Evolutionary conservation across 37 sponge, comb jelly and placozoan genomes (phyloP).

Genomic region (Aphrocallistes beatrix): DNA sequence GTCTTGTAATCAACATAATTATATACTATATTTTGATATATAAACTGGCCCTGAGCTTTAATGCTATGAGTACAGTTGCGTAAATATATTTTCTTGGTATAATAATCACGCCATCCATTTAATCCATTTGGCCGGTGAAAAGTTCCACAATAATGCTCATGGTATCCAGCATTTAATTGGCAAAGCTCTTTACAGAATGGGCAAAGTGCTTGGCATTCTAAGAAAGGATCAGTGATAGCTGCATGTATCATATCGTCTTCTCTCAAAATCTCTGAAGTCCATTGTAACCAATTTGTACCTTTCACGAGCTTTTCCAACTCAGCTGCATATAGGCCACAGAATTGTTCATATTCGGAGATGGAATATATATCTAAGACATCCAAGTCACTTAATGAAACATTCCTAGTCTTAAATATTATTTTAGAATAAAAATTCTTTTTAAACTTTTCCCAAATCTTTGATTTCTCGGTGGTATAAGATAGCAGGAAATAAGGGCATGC

Average conservation of each 20-base stretch:
- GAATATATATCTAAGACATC: background rate
- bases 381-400: conserved; percentile 11
- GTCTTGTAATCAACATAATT: conserved; percentile 1
- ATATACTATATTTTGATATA: background rate
- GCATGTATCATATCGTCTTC: background rate
- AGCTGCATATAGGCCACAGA: background rate
- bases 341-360: background rate
- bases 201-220: background rate
- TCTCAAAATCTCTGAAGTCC: background rate
- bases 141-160: conserved; percentile 14
- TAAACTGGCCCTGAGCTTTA: background rate
- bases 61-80: background rate
- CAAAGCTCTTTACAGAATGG: conserved; percentile 4
- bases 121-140: background rate
- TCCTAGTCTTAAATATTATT: background rate
- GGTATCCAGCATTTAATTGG: background rate
- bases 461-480: background rate
- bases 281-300: background rate
- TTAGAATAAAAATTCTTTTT: background rate
- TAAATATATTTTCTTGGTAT: background rate
- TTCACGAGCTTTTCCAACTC: background rate
- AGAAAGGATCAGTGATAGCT: background rate
- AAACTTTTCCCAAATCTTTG: background rate
- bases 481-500: background rate
- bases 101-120: background rate